Base-by-base conservation (phyloP, 2,113 vertebrate genomes). In the Gobius niger region DNA sequence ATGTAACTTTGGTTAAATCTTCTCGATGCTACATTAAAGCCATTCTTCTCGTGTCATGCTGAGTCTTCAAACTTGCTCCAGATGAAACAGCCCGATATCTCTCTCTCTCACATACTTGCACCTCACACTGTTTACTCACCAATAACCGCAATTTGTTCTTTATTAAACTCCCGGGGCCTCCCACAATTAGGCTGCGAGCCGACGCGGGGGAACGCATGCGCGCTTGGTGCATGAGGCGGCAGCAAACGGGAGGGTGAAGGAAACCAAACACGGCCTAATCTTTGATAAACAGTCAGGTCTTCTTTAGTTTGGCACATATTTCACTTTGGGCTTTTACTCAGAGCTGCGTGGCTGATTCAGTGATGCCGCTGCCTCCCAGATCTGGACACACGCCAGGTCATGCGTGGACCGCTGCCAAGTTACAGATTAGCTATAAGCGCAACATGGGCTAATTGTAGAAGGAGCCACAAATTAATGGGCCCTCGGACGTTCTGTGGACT, bases 301-400 rank as follows among this genome's bases (percentile, higher is more conserved):
- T 76, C 63, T 78, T 82, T 85, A 81, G 78, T 82, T 87, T 82
- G 68, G 72, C 85, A 74, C 77, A 70, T 77, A 68, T 80, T 74
- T n/a, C 70, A 71, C 65, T 73, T 40, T 65, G 79, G 73, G 40
- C 73, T 41, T 67, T 66, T 15, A 68, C 62, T 0, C 67, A 57
- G 70, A 56, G 70, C 69, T 77, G 75, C 72, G 42, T 44, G 68
- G 67, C 72, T 65, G 74, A 71, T 65, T 76, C 76, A 24, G 51
- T 19, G 51, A 53, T n/a, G 5, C 54, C 7, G 73, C 19, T 11
- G 19, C 19, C 78, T 86, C 70, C 44, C 65, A 68, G 75, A 74
- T 76, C 82, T 91, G 91, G 91, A 89, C 11, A 40, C 14, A 44
- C 67, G 90, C 92, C 92, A 92, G 88, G 86, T 83, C 86, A 82